Conservation (phyloP, 2,113 vertebrate species). For the Oceanodroma tethys region DNA sequence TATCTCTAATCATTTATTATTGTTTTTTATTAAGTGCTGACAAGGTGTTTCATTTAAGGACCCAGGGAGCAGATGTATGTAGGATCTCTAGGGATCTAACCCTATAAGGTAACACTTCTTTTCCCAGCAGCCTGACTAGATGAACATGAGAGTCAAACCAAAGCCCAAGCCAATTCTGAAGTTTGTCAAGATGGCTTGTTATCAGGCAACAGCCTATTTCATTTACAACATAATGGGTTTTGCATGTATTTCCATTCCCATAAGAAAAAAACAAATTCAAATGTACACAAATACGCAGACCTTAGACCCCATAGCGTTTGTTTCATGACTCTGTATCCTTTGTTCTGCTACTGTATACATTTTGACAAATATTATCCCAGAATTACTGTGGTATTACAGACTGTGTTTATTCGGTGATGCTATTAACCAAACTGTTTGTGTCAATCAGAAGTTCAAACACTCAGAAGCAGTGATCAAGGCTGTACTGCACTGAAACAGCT, state of each 20-base stretch:
- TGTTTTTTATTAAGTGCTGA: neutral
- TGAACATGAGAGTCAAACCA: neutral
- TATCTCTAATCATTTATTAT: neutral
- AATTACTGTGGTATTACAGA: neutral
- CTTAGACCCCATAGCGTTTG: neutral
- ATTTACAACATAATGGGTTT: neutral
- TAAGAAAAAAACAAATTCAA: neutral
- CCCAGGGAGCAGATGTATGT: neutral
- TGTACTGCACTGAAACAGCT: neutral
- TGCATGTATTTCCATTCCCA: neutral
- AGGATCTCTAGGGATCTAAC: neutral
- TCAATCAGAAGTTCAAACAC: slow-evolving; percentile 33
- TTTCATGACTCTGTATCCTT: neutral
- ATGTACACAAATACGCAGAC: neutral
- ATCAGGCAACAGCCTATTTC: neutral
- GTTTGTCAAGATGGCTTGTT: neutral
- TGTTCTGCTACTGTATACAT: neutral
- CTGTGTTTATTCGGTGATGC: neutral
- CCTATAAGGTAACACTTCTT: neutral
- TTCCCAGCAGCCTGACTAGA: neutral
- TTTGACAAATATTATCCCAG: neutral
- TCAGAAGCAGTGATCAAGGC: neutral
- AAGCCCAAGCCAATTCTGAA: neutral
- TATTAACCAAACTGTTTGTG: neutral
- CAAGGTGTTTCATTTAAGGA: slow-evolving; percentile 13